Evolutionary conservation across 2,113 vertebrate species (phyloP), one percentile per base, ranked within the genome.

Genomic region (Corynorhinus townsendii): DNA sequence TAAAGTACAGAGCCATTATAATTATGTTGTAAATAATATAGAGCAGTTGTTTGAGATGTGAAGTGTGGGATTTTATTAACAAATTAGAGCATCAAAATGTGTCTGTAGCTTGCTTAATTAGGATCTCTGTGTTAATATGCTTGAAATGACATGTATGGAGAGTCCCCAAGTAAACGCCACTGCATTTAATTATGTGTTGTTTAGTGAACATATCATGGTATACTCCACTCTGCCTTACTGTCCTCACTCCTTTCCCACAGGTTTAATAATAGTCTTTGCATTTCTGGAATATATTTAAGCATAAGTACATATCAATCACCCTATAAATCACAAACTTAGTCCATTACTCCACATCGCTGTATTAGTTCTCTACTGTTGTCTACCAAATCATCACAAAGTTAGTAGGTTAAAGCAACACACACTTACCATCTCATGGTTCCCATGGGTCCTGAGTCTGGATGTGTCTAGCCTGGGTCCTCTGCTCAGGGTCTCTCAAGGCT

Each of bases 131-230:
- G 26, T 15, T 22, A 19, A 71, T 45, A 54, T 69, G 45, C 35
- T 38, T 9, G 28, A 72, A 76, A 76, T 43, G 24, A 49, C 17
- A 7, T 2, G 10, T 52, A 2, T 15, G 38, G 64, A 73, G 26
- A 43, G 86, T 85, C 66, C 87, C 81, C 86, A 4, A 59, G 16
- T 45, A 89, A 94, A 90, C 38, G 54, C 15, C 30, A 49, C 43
- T 45, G 43, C 76, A n/a, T 35, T 85, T 95, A 94, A 96, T 93
- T 92, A 35, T n/a, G 4, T 40, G 95, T 64, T 87, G 89, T 84
- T 90, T 20, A 10, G 16, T 30, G 84, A 92, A 82, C 85, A 77
- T 12, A 59, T 40, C 86, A 54, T n/a, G 49, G 22, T 17, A 7
- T 5, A 33, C 59, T 45, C 24, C 11, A 33, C 59, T n/a, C 19